Conservation (phyloP, 2,888 invertebrate species). For the Acrobeloides nanus region DNA sequence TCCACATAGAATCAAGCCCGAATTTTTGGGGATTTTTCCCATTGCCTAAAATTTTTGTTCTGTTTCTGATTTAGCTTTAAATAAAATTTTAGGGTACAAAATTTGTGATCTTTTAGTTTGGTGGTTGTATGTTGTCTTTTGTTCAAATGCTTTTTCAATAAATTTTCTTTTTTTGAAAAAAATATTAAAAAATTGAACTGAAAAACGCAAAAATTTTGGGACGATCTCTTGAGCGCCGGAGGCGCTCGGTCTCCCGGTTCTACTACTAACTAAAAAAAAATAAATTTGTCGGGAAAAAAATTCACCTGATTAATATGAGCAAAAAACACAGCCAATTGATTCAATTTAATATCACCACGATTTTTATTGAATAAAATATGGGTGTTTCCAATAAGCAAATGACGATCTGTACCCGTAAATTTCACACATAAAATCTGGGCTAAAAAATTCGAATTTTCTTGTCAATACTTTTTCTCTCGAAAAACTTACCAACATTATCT, state of each 20-base stretch:
- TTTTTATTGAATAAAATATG: slow-evolving; percentile 86
- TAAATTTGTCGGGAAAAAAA: not conserved
- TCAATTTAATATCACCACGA: slow-evolving; percentile 78
- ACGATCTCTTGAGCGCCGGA: too few relatives aligned
- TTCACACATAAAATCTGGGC: slow-evolving; percentile 33
- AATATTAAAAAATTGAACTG: not conserved
- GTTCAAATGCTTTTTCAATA: not conserved
- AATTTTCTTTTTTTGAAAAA: not conserved
- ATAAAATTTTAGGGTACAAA: too few relatives aligned
- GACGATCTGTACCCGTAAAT: slow-evolving; percentile 18
- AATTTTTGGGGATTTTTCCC: too few relatives aligned
- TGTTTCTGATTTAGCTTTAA: too few relatives aligned
- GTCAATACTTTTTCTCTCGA: not conserved
- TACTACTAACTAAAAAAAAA: not conserved
- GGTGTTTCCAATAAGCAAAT: slow-evolving; percentile 76
- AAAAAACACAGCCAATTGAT: slow-evolving; percentile 75
- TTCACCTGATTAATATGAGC: slow-evolving; percentile 74
- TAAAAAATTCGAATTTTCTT: slow-evolving; percentile 1
- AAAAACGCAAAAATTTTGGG: too few relatives aligned
- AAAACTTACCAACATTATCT: slow-evolving; percentile 30
- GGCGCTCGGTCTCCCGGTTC: not conserved
- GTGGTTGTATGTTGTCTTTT: not conserved
- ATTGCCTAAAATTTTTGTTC: too few relatives aligned
- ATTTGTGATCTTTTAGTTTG: too few relatives aligned
- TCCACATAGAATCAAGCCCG: slow-evolving; percentile 68